Base-by-base conservation (phyloP, 2,113 vertebrate genomes). In the Talpa occidentalis region DNA sequence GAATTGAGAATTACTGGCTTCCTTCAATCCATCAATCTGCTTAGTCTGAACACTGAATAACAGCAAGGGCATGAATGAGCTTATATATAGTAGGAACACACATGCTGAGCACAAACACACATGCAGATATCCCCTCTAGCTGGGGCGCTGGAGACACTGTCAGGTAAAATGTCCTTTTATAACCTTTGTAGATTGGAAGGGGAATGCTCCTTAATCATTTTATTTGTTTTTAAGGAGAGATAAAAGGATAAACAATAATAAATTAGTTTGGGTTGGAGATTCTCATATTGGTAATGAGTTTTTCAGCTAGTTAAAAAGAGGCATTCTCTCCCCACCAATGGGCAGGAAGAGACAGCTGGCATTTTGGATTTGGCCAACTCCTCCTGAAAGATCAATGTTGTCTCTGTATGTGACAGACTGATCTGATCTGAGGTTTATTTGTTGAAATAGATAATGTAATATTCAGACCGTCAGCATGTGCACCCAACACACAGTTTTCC, bases 331-430 rank as follows among this genome's bases (percentile, higher is more conserved):
- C 49, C 32, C 69, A 14, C 8, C 15, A 28, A 42, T 26, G 9
- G 88, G 54, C 56, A 83, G 85, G 69, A 96, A 94, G 86, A 84
- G 93, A 96, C 88, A 97, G 92, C 93, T 95, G 96, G 96, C 85
- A 92, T 90, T 94, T 82, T 28, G n/a, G 59, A 96, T 69, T 42
- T 96, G 93, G 93, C 97, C 97, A 88, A 72, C 88, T 90, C 74
- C 54, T 88, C 81, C 35, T 67, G 78, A 90, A 83, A 90, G 90
- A 95, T 96, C 97, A 97, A 83, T 97, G 97, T 82, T 78, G 85
- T 92, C 93, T 97, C 97, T 97, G 96, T 96, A 64, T 90, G 69
- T 90, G 90, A 93, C 15, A 93, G 81, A 78, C 69, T 67, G 84
- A 88, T 93, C 40, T 95, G 81, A 67, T 94, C 93, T 91, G 92